phyloP scores from a whole-genome alignment of 2,113 vertebrate genomes.

The Bubo blakistoni region DNA sequence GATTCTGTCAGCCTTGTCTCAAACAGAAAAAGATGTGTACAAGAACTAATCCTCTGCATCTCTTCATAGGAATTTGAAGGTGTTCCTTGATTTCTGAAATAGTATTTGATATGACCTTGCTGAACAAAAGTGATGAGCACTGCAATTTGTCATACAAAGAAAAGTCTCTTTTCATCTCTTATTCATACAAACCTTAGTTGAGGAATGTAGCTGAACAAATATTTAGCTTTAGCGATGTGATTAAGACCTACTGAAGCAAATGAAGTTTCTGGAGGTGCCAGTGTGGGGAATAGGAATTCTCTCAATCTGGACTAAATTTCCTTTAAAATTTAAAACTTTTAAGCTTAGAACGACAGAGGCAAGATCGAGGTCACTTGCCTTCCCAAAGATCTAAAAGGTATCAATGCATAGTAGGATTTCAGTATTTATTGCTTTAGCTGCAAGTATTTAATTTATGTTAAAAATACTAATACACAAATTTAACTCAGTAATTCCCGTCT shows the following conservation, averaged over 20 bases:
- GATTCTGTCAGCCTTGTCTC: not conserved
- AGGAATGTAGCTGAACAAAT: not conserved
- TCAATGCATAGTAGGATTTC: not conserved
- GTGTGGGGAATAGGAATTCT: not conserved
- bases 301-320: conserved; percentile 20
- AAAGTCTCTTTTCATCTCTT: not conserved
- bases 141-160: not conserved
- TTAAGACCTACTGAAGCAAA: conserved; percentile 7
- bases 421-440: conserved; percentile 54
- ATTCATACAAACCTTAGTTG: not conserved
- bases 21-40: not conserved
- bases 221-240: not conserved
- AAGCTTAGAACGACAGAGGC: not conserved
- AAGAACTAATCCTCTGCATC: not conserved
- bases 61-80: not conserved
- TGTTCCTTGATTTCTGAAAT: not conserved
- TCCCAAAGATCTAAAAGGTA: conserved; percentile 25
- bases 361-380: not conserved
- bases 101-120: not conserved
- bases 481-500: conserved; percentile 19
- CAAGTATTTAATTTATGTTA: conserved; percentile 35
- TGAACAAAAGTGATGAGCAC: not conserved
- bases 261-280: not conserved
- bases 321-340: conserved; percentile 12
- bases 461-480: conserved; percentile 47